These are phyloP conservation scores for Sturmia bella DNA, from an alignment of 2,888 invertebrate species.

Conservation along the genomic window DNA sequence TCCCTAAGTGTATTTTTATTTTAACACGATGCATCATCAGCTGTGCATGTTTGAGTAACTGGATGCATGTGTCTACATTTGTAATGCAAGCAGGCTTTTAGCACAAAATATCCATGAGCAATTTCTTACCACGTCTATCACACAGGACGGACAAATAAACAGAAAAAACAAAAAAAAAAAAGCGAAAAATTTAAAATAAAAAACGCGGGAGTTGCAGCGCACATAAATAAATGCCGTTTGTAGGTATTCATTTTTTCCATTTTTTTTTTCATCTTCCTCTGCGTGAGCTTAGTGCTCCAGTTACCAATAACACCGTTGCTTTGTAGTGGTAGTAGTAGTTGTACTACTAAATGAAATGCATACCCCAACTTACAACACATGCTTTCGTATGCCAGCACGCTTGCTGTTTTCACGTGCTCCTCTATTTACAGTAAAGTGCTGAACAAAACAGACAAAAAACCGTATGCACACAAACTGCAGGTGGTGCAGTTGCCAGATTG, in stretches of 20 bases:
- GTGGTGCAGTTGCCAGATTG: neutral
- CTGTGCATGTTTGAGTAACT: slow-evolving; percentile 43
- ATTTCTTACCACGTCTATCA: slow-evolving; percentile 21
- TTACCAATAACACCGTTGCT: slow-evolving; percentile 62
- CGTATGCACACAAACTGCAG: neutral
- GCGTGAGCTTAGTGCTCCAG: slow-evolving; percentile 66
- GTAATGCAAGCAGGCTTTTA: slow-evolving; percentile 65
- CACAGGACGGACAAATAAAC: slow-evolving; percentile 27
- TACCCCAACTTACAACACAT: neutral
- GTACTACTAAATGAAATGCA: slow-evolving; percentile 32
- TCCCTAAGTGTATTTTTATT: slow-evolving; percentile 58
- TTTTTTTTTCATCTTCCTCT: slow-evolving; percentile 39
- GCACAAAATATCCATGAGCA: slow-evolving; percentile 64
- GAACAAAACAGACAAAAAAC: slow-evolving; percentile 18
- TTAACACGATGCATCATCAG: slow-evolving; percentile 63
- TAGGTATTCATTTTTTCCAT: slow-evolving; percentile 1
- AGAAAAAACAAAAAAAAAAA: neutral
- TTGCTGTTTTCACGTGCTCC: slow-evolving; percentile 57
- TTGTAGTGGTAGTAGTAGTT: slow-evolving; percentile 33
- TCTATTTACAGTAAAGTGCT: slow-evolving; percentile 45
- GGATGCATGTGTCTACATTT: slow-evolving; percentile 27
- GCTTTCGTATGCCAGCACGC: slow-evolving; percentile 31
- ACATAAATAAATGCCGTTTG: slow-evolving; percentile 13
- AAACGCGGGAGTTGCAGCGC: slow-evolving; percentile 45
- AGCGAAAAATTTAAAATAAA: neutral